phyloP scores from a whole-genome alignment of 2,113 vertebrate species.

The Scomber scombrus region DNA sequence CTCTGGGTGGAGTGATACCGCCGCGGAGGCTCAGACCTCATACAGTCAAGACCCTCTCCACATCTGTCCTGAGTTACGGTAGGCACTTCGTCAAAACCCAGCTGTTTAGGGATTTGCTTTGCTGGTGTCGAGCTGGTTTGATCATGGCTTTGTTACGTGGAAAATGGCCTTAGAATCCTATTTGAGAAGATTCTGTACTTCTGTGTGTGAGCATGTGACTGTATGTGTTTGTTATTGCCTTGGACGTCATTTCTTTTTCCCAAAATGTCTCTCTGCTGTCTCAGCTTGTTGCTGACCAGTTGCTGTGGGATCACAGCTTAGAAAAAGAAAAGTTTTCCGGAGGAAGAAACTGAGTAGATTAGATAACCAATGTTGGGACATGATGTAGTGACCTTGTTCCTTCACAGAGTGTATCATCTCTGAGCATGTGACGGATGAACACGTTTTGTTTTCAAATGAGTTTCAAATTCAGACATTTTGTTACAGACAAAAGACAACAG shows the following conservation, averaged over 20 bases:
- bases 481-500: constrained; percentile 53
- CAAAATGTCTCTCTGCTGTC: constrained; percentile 28
- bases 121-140: constrained; percentile 58
- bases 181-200: constrained; percentile 45
- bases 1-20: constrained; percentile 62
- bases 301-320: constrained; percentile 47
- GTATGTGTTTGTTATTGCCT: constrained; percentile 20
- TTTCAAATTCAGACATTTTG: constrained; percentile 39
- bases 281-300: constrained; percentile 44
- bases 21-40: constrained; percentile 63
- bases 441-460: constrained; percentile 36
- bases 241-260: constrained; percentile 1
- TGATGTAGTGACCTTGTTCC: constrained; percentile 37
- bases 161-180: constrained; percentile 51
- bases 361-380: constrained; percentile 66
- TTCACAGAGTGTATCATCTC: constrained; percentile 19
- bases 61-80: constrained; percentile 81
- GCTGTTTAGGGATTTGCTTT: constrained; percentile 76
- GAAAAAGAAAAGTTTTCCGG: constrained; percentile 64
- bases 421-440: constrained; percentile 32
- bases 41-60: constrained; percentile 59
- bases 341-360: constrained; percentile 76
- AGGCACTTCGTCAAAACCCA: constrained; percentile 70
- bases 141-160: constrained; percentile 32
- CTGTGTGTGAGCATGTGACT: constrained; percentile 21